Evolutionary conservation across 1,140 invertebrate genomes (phyloP).

Genomic region (Drosophila sp.): DNA sequence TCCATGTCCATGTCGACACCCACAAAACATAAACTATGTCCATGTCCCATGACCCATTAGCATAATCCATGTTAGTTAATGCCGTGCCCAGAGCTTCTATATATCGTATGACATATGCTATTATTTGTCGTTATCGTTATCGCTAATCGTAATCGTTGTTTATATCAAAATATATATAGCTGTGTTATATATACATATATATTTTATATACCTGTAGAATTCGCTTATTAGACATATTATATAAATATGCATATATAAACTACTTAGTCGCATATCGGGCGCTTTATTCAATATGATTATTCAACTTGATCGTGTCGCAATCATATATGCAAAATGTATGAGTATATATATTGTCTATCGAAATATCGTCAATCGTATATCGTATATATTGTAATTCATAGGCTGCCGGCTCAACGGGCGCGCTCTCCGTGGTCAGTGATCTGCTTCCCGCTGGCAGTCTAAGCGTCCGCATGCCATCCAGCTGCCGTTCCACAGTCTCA

Average conservation of each 20-base stretch:
- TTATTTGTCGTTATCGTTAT: conserved; percentile 17
- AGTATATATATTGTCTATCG: conserved; percentile 87
- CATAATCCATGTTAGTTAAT: conserved; percentile 1
- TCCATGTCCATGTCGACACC: conserved; percentile 12
- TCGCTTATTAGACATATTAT: conserved; percentile 33
- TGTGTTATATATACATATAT: conserved; percentile 65
- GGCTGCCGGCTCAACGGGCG: conserved; percentile 87
- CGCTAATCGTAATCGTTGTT: conserved; percentile 34
- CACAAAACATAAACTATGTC: conserved; percentile 14
- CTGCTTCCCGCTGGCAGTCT: conserved; percentile 71
- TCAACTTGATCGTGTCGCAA: conserved; percentile 44
- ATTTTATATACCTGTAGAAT: conserved; percentile 30
- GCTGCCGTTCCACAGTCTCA: conserved; percentile 94
- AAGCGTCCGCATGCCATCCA: conserved; percentile 85
- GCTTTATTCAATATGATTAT: conserved; percentile 6
- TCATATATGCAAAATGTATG: not conserved
- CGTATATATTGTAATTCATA: conserved; percentile 82
- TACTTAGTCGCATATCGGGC: conserved; percentile 25
- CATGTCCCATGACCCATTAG: conserved; percentile 5
- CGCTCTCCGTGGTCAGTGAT: conserved; percentile 84
- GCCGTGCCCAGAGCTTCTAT: conserved; percentile 12
- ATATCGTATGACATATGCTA: conserved; percentile 19
- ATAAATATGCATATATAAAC: conserved; percentile 36
- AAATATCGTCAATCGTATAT: too few species aligned
- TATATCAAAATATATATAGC: too few species aligned